These are phyloP conservation scores for Mallateleia sp. DNA, from an alignment of 2,888 invertebrate genomes.

Conservation along the genomic window DNA sequence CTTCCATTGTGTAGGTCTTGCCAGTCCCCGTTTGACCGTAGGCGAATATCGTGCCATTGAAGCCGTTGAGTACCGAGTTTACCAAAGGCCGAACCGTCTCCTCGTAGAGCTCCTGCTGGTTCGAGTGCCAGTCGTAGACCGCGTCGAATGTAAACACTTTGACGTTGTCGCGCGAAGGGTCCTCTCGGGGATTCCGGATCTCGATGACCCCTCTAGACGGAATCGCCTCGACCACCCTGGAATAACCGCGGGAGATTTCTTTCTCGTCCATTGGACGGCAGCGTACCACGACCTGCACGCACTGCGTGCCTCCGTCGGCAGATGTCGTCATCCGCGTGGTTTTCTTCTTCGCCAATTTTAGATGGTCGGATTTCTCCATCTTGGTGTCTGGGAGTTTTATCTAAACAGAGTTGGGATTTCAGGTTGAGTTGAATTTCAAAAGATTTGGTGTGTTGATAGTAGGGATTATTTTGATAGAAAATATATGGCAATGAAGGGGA, in stretches of 20 bases:
- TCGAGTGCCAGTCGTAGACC: conserved; percentile 97
- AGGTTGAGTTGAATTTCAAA: too few species aligned
- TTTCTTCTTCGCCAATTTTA: conserved; percentile 82
- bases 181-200: conserved; percentile 95
- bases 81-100: conserved; percentile 98
- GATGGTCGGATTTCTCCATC: conserved; percentile 84
- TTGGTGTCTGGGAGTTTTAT: not conserved
- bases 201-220: conserved; percentile 97
- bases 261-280: conserved; percentile 98
- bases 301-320: conserved; percentile 90
- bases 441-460: too few species aligned
- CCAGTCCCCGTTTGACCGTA: conserved; percentile 99
- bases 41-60: conserved; percentile 99
- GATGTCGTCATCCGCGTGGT: conserved; percentile 78
- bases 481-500: too few species aligned
- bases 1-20: conserved; percentile 94
- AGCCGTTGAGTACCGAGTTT: conserved; percentile 98
- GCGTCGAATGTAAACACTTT: conserved; percentile 99
- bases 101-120: conserved; percentile 98
- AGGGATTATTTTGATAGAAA: too few species aligned
- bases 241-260: conserved; percentile 94
- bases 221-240: conserved; percentile 95
- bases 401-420: too few species aligned
- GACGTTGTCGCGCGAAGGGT: conserved; percentile 93
- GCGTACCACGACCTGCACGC: conserved; percentile 98